phyloP scores from a whole-genome alignment of 2,113 vertebrate species.

The Eurystomus gularis region DNA sequence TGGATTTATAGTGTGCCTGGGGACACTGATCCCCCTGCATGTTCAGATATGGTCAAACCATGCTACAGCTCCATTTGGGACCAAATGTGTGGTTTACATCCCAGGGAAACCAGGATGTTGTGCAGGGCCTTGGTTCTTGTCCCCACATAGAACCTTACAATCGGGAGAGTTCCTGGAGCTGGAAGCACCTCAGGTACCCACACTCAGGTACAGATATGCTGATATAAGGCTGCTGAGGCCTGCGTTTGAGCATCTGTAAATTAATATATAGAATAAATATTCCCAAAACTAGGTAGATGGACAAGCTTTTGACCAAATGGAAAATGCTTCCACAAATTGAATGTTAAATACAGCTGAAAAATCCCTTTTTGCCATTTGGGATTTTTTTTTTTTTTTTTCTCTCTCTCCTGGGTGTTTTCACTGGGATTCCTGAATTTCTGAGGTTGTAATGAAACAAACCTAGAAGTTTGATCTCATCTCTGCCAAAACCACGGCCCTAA shows the following conservation, averaged over 20 bases:
- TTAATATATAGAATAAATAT: neutral
- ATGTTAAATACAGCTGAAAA: neutral
- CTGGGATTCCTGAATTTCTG: neutral
- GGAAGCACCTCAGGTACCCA: neutral
- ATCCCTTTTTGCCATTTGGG: neutral
- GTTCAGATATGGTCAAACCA: neutral
- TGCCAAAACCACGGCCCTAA: neutral
- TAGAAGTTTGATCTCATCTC: neutral
- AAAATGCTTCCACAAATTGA: neutral
- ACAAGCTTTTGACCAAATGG: neutral
- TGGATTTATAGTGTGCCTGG: neutral
- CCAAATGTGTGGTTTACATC: neutral
- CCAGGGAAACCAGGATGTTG: neutral
- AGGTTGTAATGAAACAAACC: neutral
- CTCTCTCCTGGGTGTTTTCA: neutral
- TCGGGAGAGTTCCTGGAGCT: neutral
- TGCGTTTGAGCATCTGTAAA: neutral
- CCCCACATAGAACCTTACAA: neutral
- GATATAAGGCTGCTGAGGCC: neutral
- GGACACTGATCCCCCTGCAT: neutral
- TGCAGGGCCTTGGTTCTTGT: neutral
- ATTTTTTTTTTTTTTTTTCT: neutral
- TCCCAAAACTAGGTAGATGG: neutral
- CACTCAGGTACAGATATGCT: neutral
- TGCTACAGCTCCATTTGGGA: neutral